These are phyloP conservation scores for Aplidium turbinatum DNA, from an alignment of 23 tunicate species.

Conservation along the genomic window DNA sequence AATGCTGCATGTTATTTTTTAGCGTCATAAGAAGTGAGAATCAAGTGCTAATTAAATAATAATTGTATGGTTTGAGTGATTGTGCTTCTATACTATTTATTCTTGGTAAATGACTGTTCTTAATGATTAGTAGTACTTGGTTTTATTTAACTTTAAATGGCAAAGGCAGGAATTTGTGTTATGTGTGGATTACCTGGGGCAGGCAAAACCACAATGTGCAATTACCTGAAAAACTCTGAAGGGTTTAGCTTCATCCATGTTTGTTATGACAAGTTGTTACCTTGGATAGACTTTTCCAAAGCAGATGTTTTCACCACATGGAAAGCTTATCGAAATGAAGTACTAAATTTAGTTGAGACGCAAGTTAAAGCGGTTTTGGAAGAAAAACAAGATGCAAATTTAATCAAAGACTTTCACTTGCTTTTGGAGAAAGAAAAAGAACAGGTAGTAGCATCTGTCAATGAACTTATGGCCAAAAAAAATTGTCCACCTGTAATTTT, in stretches of 20 bases:
- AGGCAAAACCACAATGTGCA: conserved; percentile 59
- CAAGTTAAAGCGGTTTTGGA: not conserved
- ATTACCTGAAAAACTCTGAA: not conserved
- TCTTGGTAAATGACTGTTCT: too few species aligned
- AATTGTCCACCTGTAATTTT: conserved; percentile 27
- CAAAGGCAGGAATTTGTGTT: conserved; percentile 14
- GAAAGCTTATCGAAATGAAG: conserved; percentile 20
- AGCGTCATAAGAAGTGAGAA: too few species aligned
- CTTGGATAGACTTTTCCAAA: conserved; percentile 28
- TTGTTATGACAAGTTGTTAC: conserved; percentile 56
- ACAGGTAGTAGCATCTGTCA: too few species aligned
- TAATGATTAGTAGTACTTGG: too few species aligned
- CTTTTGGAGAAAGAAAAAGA: too few species aligned
- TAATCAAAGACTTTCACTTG: too few species aligned
- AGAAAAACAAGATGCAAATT: too few species aligned
- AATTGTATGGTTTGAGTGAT: too few species aligned
- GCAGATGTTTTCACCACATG: conserved; percentile 6
- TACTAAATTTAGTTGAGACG: conserved; percentile 6
- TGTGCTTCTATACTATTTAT: too few species aligned
- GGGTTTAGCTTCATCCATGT: conserved; percentile 33
- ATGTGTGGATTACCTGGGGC: conserved; percentile 77
- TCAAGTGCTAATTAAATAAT: too few species aligned
- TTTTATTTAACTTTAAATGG: not conserved
- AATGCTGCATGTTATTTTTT: too few species aligned
- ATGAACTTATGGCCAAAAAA: too few species aligned